phyloP scores from a whole-genome alignment of 2,797 vertebrate species.

The Notoglanidium macrostoma region DNA sequence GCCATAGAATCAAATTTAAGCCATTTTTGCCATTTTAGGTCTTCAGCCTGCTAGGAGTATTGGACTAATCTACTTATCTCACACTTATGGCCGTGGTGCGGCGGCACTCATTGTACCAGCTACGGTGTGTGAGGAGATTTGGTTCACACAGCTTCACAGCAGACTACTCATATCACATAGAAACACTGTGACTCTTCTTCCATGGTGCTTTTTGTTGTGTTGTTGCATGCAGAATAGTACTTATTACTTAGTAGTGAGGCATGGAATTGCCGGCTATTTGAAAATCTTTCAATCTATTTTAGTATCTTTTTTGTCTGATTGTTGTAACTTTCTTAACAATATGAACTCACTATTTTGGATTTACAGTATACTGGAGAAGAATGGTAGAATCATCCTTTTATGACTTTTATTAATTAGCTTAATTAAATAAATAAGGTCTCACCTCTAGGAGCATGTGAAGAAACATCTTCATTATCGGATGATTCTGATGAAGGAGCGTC shows the following conservation, averaged over 20 bases:
- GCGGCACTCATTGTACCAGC: background rate
- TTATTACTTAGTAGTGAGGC: background rate
- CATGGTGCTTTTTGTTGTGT: too few relatives aligned
- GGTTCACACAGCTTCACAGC: background rate
- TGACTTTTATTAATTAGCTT: background rate
- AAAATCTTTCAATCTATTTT: background rate
- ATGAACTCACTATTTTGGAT: background rate
- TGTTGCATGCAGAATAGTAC: background rate
- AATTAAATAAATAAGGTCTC: slow-evolving; percentile 1
- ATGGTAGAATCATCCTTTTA: background rate
- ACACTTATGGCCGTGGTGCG: too few relatives aligned
- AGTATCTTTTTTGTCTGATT: background rate
- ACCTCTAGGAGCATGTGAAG: slow-evolving; percentile 3
- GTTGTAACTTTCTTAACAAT: background rate
- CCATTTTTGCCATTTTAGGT: too few relatives aligned
- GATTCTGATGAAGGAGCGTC: slow-evolving; percentile 24
- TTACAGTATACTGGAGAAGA: too few relatives aligned
- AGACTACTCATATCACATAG: background rate
- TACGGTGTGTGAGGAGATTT: background rate
- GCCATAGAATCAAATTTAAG: too few relatives aligned
- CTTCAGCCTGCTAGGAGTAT: too few relatives aligned
- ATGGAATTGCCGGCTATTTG: background rate
- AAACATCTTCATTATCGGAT: slow-evolving; percentile 32
- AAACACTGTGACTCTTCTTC: background rate
- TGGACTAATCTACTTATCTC: background rate